Evolutionary conservation across 1,140 invertebrate species (phyloP), one percentile per base, ranked within the genome.

Genomic region (Mercenaria mercenaria): DNA sequence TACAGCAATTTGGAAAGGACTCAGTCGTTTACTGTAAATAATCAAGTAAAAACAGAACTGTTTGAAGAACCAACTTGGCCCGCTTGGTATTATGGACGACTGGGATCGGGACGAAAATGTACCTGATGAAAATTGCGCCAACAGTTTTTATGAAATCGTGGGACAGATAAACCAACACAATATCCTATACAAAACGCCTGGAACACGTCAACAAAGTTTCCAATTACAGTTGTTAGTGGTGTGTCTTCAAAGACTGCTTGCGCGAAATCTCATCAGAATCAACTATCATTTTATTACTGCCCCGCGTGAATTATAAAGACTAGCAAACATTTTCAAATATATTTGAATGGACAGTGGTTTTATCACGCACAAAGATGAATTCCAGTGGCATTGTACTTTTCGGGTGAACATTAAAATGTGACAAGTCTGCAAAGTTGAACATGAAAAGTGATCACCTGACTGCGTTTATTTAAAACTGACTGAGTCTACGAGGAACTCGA

Each of bases 391-490:
- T 43, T 37, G 6, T 82, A 61, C 56, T 82, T 61, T 82, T 82
- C 23, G 79, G 79, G 26, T 41, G 50, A 26, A 61, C 13, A 26
- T 59, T 82, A 39, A 82, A 82, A 82, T 41, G 50, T 23, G 23
- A 64, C 13, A 59, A 64, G 6, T 82, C 34, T 39, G 29, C 52
- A 13, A 82, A 61, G 13, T 82, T 61, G 79, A 82, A 64, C 79
- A 82, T 23, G 37, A 15, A 43, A 82, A 43, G 39, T 82, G 79
- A 52, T 82, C 79, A 64, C 29, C 50, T 4, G 34, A 82, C 6
- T 82, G 79, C 50, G 79, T 43, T n/a, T 82, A 82, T 82, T 13
- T 82, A 59, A 82, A 82, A 64, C 79, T 82, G 29, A 82, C 37
- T 64, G 50, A 52, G 34, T n/a, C 41, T 26, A 56, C 29, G 26